Percentiles rank a stretch among this genome's conserved stretches.
Conservation (phyloP, 2,113 vertebrate species). For the Coptodon rendalli region DNA sequence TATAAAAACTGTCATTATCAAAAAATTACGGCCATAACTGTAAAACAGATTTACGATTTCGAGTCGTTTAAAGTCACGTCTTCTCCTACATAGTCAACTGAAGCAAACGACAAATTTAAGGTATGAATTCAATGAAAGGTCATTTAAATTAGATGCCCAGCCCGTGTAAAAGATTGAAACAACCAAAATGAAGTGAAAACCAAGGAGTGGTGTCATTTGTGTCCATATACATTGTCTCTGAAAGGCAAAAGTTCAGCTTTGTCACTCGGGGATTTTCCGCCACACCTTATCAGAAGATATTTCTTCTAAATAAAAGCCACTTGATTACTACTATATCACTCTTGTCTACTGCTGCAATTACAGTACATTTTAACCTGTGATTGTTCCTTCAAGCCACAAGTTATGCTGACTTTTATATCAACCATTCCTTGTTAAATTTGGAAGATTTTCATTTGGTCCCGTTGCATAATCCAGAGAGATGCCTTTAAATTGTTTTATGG, state of each 20-base stretch:
- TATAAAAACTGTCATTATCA: background rate
- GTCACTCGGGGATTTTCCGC: fast-evolving
- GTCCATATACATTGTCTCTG: background rate
- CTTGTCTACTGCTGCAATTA: background rate
- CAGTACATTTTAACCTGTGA: background rate
- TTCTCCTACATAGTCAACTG: background rate
- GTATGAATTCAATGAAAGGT: background rate
- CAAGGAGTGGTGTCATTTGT: background rate
- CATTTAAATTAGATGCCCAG: background rate
- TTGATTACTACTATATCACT: background rate
- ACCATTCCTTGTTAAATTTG: background rate
- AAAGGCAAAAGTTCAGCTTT: background rate
- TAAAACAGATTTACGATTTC: background rate
- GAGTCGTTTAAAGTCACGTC: background rate
- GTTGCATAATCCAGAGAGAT: background rate
- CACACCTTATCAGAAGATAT: background rate
- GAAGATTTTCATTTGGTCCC: background rate
- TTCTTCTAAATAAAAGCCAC: background rate
- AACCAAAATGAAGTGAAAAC: background rate
- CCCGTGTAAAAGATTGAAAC: background rate
- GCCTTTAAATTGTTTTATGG: background rate
- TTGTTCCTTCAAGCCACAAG: background rate
- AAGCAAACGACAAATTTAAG: background rate
- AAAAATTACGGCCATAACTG: background rate
- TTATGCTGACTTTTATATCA: background rate